These are phyloP conservation scores for Hypomecis atomaria DNA, from an alignment of 2,888 invertebrate genomes.

Conservation along the genomic window DNA sequence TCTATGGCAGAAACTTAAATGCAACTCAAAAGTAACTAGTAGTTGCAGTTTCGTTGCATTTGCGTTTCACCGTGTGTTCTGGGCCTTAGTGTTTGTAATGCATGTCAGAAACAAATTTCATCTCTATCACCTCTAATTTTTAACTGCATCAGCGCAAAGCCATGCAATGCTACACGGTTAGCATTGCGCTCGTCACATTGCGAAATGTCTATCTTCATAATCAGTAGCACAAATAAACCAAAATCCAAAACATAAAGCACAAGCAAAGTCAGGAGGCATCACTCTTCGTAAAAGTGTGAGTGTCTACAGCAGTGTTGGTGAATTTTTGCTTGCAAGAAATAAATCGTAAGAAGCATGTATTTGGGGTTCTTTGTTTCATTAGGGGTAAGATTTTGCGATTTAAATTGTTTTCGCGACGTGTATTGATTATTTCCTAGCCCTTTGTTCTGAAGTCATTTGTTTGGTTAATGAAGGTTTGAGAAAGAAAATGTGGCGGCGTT, in stretches of 20 bases:
- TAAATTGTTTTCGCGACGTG: constrained; percentile 66
- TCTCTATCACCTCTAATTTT: no score
- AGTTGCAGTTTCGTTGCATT: no score
- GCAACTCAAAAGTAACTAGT: no score
- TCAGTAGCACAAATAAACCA: no score
- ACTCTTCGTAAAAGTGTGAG: constrained; percentile 22
- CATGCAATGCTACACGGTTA: no score
- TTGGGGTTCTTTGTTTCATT: constrained; percentile 67
- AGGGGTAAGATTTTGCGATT: constrained; percentile 57
- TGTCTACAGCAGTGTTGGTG: constrained; percentile 47
- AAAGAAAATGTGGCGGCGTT: constrained; percentile 14
- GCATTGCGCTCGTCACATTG: no score
- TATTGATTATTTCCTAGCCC: constrained; percentile 62
- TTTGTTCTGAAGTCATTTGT: constrained; percentile 46
- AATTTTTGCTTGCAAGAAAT: constrained; percentile 67
- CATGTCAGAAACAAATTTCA: no score
- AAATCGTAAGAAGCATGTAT: constrained; percentile 64
- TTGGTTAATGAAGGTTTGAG: constrained; percentile 30
- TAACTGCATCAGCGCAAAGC: no score
- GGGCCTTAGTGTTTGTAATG: no score
- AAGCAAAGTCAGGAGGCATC: constrained; percentile 38
- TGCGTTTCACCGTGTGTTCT: no score
- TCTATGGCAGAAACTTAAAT: no score
- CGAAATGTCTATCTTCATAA: no score
- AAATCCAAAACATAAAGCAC: background rate